phyloP scores from a whole-genome alignment of 2,113 vertebrate species.

The Oreochromis spilurus region DNA sequence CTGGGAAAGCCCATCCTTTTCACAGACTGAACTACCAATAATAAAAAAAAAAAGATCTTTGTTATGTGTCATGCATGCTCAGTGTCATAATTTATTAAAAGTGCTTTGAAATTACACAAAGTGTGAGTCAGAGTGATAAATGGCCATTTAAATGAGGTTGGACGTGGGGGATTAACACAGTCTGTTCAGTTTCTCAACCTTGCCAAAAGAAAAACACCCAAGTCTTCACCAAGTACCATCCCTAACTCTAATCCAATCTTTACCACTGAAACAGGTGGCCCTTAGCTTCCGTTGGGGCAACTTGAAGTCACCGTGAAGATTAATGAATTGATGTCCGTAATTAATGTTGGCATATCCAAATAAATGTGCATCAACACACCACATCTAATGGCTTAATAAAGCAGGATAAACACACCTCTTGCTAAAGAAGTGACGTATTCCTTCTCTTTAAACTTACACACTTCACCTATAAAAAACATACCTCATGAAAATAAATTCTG shows the following conservation, averaged over 20 bases:
- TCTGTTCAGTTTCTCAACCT: conserved; percentile 43
- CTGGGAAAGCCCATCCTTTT: not conserved
- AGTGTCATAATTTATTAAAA: not conserved
- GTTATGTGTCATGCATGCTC: not conserved
- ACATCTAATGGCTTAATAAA: not conserved
- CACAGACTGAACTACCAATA: not conserved
- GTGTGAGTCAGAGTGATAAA: conserved; percentile 46
- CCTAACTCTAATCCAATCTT: conserved; percentile 29
- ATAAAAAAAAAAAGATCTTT: not conserved
- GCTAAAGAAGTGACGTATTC: not conserved
- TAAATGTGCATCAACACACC: conserved; percentile 14
- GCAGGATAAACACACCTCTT: not conserved
- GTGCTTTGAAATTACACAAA: not conserved
- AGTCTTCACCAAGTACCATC: conserved; percentile 5
- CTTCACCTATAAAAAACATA: not conserved
- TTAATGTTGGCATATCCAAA: conserved; percentile 38
- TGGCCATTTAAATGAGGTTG: conserved; percentile 16
- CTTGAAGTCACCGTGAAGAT: conserved; percentile 18
- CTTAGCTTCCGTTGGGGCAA: conserved; percentile 1
- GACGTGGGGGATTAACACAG: conserved; percentile 48
- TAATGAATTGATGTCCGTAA: conserved; percentile 51
- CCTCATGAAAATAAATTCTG: not conserved
- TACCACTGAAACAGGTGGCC: conserved; percentile 54
- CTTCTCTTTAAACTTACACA: not conserved
- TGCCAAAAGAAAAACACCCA: conserved; percentile 40